A percentile compares a stretch with the other conserved stretches of the same genome.
Evolutionary conservation across 2,888 invertebrate species (phyloP).

Genomic region (Drosophila basisetae): DNA sequence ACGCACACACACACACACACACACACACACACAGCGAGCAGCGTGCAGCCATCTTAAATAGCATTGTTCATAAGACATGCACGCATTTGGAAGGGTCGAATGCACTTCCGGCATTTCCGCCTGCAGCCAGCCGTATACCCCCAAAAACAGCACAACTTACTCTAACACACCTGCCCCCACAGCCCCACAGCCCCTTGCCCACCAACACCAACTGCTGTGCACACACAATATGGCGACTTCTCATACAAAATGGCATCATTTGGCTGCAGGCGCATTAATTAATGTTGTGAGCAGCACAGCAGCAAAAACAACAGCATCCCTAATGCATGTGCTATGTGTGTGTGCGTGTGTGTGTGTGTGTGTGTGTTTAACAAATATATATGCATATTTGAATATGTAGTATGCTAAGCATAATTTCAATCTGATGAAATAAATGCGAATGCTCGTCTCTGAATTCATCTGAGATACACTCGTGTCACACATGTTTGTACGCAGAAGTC

Average conservation of each 20-base stretch:
- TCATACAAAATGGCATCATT: constrained; percentile 70
- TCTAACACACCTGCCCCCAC: constrained; percentile 12
- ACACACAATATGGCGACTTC: constrained; percentile 36
- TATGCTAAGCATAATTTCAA: background rate
- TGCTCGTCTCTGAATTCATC: background rate
- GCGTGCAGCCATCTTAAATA: constrained; percentile 52
- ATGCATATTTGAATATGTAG: background rate
- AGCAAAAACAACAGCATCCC: constrained; percentile 40
- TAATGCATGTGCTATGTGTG: constrained; percentile 43
- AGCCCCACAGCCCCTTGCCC: background rate
- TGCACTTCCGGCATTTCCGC: constrained; percentile 63
- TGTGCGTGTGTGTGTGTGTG: constrained; percentile 9
- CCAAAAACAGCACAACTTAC: constrained; percentile 27
- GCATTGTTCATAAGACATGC: constrained; percentile 78
- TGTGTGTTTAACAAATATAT: constrained; percentile 17
- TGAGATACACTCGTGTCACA: background rate
- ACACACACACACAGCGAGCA: constrained; percentile 4
- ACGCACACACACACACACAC: constrained; percentile 29
- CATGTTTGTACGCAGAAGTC: background rate
- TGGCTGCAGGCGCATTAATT: constrained; percentile 77
- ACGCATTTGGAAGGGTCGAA: constrained; percentile 74
- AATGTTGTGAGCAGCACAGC: constrained; percentile 67
- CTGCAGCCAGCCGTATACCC: constrained; percentile 50
- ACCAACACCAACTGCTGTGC: background rate
- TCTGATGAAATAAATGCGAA: background rate